phyloP scores from a whole-genome alignment of 1,140 invertebrate genomes.

The Popillia japonica region DNA sequence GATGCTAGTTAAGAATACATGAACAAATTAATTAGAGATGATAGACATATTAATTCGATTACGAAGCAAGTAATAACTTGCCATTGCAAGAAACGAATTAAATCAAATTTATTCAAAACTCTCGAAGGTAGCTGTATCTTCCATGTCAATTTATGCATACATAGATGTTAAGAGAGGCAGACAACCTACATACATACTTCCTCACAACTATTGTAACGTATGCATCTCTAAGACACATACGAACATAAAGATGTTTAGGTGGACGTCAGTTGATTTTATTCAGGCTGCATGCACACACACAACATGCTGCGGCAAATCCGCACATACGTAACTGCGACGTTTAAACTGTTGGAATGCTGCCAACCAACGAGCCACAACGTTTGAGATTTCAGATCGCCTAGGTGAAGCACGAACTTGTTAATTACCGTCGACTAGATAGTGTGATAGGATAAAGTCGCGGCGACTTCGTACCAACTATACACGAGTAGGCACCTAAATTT shows the following conservation, averaged over 20 bases:
- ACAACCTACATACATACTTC: neutral
- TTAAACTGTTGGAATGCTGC: slow-evolving; percentile 38
- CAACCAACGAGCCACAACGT: too few relatives aligned
- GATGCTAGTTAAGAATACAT: too few relatives aligned
- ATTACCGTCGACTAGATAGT: slow-evolving; percentile 46
- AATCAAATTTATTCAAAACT: neutral
- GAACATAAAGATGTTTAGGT: slow-evolving; percentile 18
- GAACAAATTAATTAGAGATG: too few relatives aligned
- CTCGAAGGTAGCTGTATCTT: neutral
- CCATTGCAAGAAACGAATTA: too few relatives aligned
- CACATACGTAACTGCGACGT: slow-evolving; percentile 1
- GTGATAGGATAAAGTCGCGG: slow-evolving; percentile 39
- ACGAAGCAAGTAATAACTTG: too few relatives aligned
- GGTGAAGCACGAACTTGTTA: slow-evolving; percentile 48
- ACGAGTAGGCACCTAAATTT: slow-evolving; percentile 36
- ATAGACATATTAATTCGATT: too few relatives aligned
- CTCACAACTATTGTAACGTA: neutral
- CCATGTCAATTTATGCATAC: too few relatives aligned
- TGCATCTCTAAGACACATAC: neutral
- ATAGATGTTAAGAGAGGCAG: neutral
- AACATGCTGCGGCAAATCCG: neutral
- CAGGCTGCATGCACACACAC: neutral
- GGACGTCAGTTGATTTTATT: slow-evolving; percentile 22
- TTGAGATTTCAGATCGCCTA: slow-evolving; percentile 48
- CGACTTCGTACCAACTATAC: slow-evolving; percentile 23